These are phyloP conservation scores for Julus scandinavius DNA, from an alignment of 2,888 invertebrate genomes.

Conservation along the genomic window DNA sequence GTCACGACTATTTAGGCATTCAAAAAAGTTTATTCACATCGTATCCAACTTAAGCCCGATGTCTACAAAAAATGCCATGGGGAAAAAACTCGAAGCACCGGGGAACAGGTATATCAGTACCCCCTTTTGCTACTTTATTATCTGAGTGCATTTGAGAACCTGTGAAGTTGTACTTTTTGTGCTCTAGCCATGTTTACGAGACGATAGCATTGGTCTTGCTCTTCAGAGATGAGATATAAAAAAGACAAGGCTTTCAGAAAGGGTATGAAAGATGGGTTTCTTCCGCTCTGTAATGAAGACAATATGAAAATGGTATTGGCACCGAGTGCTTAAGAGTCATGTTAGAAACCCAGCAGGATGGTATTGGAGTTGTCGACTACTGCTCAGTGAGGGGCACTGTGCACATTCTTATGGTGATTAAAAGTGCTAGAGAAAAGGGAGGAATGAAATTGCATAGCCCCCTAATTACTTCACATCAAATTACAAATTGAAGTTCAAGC, in stretches of 20 bases:
- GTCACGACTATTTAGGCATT: slow-evolving; percentile 17
- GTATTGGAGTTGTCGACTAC: not conserved
- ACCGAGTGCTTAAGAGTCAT: not conserved
- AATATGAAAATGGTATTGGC: slow-evolving; percentile 10
- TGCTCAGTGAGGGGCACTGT: not conserved
- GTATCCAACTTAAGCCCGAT: not conserved
- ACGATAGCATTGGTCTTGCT: not conserved
- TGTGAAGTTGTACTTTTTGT: not conserved
- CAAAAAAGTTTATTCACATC: slow-evolving; percentile 5
- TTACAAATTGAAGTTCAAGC: not conserved
- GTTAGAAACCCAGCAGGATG: not conserved
- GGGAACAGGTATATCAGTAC: not conserved
- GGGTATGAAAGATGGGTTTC: slow-evolving; percentile 24
- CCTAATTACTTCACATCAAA: slow-evolving; percentile 20
- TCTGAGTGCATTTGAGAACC: slow-evolving; percentile 17
- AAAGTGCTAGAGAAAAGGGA: slow-evolving; percentile 10
- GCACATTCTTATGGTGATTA: slow-evolving; percentile 20
- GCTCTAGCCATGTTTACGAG: not conserved
- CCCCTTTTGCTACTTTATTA: slow-evolving; percentile 31
- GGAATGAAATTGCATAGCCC: not conserved
- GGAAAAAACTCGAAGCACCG: not conserved
- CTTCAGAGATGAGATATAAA: not conserved
- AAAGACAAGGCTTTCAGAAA: not conserved
- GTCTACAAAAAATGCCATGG: not conserved
- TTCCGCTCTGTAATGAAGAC: slow-evolving; percentile 22